phyloP scores from a whole-genome alignment of 2,113 vertebrate species.

The Epinephelus cyanopodus region DNA sequence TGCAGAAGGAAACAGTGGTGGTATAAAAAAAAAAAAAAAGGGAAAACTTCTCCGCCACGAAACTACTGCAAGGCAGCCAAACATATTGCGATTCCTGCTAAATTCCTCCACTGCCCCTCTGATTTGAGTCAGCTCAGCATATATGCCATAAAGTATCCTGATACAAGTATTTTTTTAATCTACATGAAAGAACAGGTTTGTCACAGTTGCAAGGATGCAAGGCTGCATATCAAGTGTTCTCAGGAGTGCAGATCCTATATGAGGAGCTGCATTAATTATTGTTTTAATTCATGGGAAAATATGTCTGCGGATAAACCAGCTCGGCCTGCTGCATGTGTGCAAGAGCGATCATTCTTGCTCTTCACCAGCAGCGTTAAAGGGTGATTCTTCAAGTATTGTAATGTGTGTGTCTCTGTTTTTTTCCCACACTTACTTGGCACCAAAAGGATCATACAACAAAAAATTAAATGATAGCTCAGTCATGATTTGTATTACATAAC shows the following conservation, averaged over 20 bases:
- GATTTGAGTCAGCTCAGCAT: conserved; percentile 21
- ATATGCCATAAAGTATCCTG: not conserved
- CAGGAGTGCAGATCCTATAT: conserved; percentile 34
- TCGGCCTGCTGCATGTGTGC: conserved; percentile 15
- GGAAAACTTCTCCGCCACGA: conserved; percentile 15
- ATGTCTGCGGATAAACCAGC: conserved; percentile 5
- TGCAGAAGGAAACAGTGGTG: conserved; percentile 40
- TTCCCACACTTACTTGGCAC: too few relatives aligned
- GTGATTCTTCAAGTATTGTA: too few relatives aligned
- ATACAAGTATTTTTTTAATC: conserved; percentile 9
- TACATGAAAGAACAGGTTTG: conserved; percentile 16
- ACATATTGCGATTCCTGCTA: conserved; percentile 36
- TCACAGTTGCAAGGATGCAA: conserved; percentile 6
- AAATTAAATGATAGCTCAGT: too few relatives aligned
- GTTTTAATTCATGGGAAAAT: conserved; percentile 42
- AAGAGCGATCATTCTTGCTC: not conserved
- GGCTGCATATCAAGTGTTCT: conserved; percentile 44
- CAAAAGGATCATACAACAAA: too few relatives aligned
- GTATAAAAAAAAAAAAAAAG: conserved; percentile 13
- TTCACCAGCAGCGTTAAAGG: not conserved
- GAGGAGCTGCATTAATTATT: conserved; percentile 46
- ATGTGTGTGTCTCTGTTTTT: too few relatives aligned
- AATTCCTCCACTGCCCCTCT: conserved; percentile 22
- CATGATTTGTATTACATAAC: too few relatives aligned
- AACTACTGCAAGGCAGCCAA: conserved; percentile 35